phyloP scores from a whole-genome alignment of 30 jellyfish, hydroid and myxozoan species.

The Mastigias papua region DNA sequence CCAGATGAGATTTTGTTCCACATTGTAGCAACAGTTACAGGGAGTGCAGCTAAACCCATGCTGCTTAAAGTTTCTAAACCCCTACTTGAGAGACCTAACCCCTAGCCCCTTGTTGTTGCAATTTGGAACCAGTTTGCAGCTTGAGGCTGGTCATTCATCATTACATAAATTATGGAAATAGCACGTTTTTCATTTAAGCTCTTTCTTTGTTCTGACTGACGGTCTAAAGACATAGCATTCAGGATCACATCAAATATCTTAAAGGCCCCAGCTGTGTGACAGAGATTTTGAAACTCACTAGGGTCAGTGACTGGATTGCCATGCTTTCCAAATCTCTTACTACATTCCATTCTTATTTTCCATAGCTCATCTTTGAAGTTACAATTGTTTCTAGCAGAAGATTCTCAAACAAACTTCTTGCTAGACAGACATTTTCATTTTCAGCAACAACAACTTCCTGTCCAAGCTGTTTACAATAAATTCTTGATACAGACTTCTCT shows the following conservation, averaged over 20 bases:
- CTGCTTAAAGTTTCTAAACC: no score
- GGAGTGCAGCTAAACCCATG: neutral
- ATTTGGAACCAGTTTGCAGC: slow-evolving; percentile 45
- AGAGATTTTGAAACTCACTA: neutral
- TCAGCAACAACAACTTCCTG: neutral
- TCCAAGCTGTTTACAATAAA: slow-evolving; percentile 4
- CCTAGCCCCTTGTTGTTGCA: slow-evolving; percentile 25
- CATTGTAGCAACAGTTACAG: neutral
- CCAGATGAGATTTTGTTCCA: no score
- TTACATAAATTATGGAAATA: slow-evolving; percentile 14
- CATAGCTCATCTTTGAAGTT: slow-evolving; percentile 4
- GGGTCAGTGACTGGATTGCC: slow-evolving; percentile 41
- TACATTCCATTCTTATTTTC: slow-evolving; percentile 3
- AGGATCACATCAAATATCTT: slow-evolving; percentile 16
- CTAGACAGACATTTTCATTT: neutral
- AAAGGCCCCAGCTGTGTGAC: neutral
- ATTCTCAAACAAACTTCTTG: slow-evolving; percentile 2
- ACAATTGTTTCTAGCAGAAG: slow-evolving; percentile 2
- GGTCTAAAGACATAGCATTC: slow-evolving; percentile 7
- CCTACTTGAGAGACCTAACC: slow-evolving; percentile 30
- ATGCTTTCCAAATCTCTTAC: slow-evolving; percentile 22
- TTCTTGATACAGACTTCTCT: neutral
- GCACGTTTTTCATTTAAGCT: slow-evolving; percentile 21
- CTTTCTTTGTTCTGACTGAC: slow-evolving; percentile 26
- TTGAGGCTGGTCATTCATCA: slow-evolving; percentile 47